Evolutionary conservation across 2,797 vertebrate genomes (phyloP).

Genomic region (Danionella dracula): DNA sequence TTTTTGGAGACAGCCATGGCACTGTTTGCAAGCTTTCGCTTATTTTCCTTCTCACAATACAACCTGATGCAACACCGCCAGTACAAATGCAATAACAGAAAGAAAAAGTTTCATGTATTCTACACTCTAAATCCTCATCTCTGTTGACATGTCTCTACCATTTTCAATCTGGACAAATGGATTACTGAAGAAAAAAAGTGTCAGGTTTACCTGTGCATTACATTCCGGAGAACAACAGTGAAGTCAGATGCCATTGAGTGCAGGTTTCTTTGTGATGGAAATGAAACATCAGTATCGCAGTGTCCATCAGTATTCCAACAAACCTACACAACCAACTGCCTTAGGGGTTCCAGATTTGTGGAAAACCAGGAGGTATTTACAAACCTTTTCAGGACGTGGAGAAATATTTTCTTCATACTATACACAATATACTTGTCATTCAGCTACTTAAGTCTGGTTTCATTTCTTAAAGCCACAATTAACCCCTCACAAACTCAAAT

Average conservation of each 20-base stretch:
- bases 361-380: neutral
- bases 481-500: no score
- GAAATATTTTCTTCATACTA: no score
- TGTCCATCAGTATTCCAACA: neutral
- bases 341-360: neutral
- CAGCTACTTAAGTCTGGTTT: no score
- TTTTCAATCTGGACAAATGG: slow-evolving; percentile 58
- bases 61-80: slow-evolving; percentile 72
- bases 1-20: slow-evolving; percentile 22
- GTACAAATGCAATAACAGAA: slow-evolving; percentile 64
- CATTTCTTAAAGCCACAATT: no score
- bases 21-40: slow-evolving; percentile 35
- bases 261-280: slow-evolving; percentile 1
- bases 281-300: neutral
- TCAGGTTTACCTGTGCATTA: slow-evolving; percentile 60
- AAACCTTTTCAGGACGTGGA: no score
- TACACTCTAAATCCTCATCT: slow-evolving; percentile 53
- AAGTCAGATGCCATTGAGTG: slow-evolving; percentile 45
- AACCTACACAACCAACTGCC: neutral
- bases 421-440: no score
- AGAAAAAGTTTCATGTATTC: slow-evolving; percentile 2
- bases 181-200: slow-evolving; percentile 56
- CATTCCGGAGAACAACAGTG: slow-evolving; percentile 54
- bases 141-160: slow-evolving; percentile 57
- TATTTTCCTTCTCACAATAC: slow-evolving; percentile 46